Evolutionary conservation across 2,888 invertebrate species (phyloP), one percentile per base, ranked within the genome.

Genomic region (Diarsia dahlii): DNA sequence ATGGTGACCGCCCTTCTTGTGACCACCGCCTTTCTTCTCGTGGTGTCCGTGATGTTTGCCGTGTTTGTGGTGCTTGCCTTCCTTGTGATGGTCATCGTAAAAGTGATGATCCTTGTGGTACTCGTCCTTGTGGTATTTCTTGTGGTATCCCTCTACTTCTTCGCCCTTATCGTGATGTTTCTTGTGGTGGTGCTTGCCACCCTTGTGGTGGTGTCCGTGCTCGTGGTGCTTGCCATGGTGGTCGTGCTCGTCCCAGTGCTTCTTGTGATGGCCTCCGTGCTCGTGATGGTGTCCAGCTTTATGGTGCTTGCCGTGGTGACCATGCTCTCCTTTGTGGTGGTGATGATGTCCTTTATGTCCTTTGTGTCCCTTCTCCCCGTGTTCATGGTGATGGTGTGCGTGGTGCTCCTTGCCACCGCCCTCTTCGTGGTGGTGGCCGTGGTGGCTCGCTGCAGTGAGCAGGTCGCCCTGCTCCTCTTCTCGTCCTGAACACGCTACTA

Each of bases 71-170:
- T 98, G 98, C 90, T 98, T 98, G 67, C 98, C 98, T 76, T 98
- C 98, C 90, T 98, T 98, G 94, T 98, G 98, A 91, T 98, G 98
- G 91, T 98, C 98, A 88, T 98, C 98, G 94, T 98, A 98, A 97
- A 98, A 98, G 96, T 98, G 98, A 92, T 98, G 98, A 90, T 98
- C 98, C 93, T 98, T 98, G 90, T 98, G 98, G 93, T 98, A 98
- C 92, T 98, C 98, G 91, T 98, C 98, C 92, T 99, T 98, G 93
- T 98, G 98, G 89, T 98, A 98, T 90, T 98, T 98, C 94, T 98
- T 98, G 92, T 98, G 98, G 93, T 98, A 98, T 15, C 98, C 98
- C 83, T 98, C 97, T 67, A 98, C 98, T 89, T 98, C 98, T 89
- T 98, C 98, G 0, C 98, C 98, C 91, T 98, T 98, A 91, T 98